phyloP scores from a whole-genome alignment of 2,113 vertebrate genomes.

The Caranx ignobilis region DNA sequence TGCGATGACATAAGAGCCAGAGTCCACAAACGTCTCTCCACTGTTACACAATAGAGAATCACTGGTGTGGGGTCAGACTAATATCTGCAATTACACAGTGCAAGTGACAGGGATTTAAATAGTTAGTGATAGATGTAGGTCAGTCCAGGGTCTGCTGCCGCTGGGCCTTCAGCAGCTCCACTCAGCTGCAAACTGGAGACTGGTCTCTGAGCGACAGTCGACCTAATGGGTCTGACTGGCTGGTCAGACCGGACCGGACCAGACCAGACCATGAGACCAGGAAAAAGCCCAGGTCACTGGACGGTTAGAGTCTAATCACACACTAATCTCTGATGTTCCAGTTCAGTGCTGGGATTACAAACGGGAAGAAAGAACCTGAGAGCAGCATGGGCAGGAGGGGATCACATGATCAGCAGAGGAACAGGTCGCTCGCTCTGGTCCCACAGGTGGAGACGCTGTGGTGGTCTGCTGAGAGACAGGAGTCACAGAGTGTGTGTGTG shows the following conservation, averaged over 20 bases:
- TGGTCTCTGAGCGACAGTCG: conserved; percentile 32
- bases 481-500: not conserved
- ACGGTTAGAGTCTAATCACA: conserved; percentile 52
- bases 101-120: not conserved
- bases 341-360: conserved; percentile 66
- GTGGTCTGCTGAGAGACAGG: conserved; percentile 29
- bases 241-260: conserved; percentile 26
- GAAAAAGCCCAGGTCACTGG: conserved; percentile 26
- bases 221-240: conserved; percentile 43
- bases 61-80: not conserved
- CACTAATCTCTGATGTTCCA: conserved; percentile 78
- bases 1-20: not conserved
- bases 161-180: too few species aligned
- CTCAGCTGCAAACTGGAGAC: not conserved
- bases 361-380: conserved; percentile 58
- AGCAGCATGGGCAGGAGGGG: conserved; percentile 26
- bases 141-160: not conserved
- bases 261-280: conserved; percentile 8
- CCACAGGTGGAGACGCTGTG: not conserved
- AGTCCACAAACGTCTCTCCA: too few species aligned
- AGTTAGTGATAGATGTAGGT: not conserved
- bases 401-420: conserved; percentile 63
- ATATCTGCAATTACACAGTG: not conserved
- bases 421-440: conserved; percentile 27
- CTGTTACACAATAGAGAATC: not conserved